phyloP scores from a whole-genome alignment of 2,113 vertebrate genomes.

The Motacilla alba region DNA sequence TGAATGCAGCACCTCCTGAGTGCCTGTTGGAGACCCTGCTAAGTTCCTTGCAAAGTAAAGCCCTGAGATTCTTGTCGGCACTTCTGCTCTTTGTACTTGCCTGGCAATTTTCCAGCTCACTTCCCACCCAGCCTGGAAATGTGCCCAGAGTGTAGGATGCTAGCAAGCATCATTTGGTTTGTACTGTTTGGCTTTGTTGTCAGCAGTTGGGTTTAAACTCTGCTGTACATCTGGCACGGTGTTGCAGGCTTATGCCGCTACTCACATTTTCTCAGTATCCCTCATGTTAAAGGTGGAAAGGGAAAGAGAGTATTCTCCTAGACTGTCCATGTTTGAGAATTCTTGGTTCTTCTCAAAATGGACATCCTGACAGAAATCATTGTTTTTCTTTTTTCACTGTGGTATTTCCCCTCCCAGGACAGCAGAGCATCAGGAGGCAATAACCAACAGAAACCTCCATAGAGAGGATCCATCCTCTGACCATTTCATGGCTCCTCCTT shows the following conservation, averaged over 20 bases:
- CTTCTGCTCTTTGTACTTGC: not conserved
- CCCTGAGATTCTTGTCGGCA: rapidly evolving
- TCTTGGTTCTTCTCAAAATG: not conserved
- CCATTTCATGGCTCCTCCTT: not conserved
- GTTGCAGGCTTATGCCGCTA: not conserved
- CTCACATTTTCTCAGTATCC: not conserved
- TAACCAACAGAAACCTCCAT: not conserved
- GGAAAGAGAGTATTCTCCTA: not conserved
- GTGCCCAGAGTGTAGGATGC: not conserved
- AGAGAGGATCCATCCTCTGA: not conserved
- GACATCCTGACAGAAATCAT: not conserved
- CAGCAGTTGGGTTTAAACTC: not conserved
- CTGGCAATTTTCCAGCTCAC: not conserved
- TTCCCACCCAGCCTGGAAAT: not conserved
- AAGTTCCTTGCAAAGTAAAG: not conserved
- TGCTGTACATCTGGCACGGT: rapidly evolving
- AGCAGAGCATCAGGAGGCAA: rapidly evolving
- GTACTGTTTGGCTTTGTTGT: not conserved
- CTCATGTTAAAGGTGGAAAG: not conserved
- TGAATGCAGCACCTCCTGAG: not conserved
- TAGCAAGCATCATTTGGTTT: not conserved
- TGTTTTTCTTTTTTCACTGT: not conserved
- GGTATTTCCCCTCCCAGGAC: not conserved
- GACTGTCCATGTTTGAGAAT: not conserved
- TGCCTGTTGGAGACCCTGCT: not conserved